These are phyloP conservation scores for Synergus laeviventris DNA, from an alignment of 2,888 invertebrate species.

Conservation along the genomic window DNA sequence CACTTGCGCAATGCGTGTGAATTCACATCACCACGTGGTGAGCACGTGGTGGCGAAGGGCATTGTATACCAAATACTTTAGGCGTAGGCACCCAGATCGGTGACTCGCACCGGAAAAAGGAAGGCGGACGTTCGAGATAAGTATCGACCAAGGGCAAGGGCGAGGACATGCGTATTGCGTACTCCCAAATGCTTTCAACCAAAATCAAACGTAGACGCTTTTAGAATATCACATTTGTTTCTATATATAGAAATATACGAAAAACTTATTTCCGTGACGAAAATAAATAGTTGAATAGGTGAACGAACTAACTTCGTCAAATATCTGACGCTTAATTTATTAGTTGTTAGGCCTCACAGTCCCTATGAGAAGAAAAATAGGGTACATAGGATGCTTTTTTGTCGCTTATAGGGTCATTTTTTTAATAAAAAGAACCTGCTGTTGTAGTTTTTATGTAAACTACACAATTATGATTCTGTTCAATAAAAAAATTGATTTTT, in stretches of 20 bases:
- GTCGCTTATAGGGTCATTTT: too few species aligned
- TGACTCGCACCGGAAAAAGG: constrained; percentile 51
- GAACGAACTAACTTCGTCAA: not conserved
- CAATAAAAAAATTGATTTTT: too few species aligned
- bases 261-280: constrained; percentile 6
- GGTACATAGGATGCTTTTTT: too few species aligned
- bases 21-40: constrained; percentile 61
- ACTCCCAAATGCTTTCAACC: constrained; percentile 43
- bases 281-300: not conserved
- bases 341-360: too few species aligned
- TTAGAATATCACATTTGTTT: not conserved
- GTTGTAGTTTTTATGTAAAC: too few species aligned
- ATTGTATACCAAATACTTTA: constrained; percentile 47
- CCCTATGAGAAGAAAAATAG: too few species aligned
- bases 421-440: too few species aligned
- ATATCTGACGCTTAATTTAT: not conserved
- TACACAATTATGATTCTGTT: too few species aligned
- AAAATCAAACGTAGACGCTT: constrained; percentile 42
- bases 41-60: constrained; percentile 64
- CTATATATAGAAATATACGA: not conserved
- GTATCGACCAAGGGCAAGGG: constrained; percentile 74
- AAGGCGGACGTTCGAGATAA: constrained; percentile 61
- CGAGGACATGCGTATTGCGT: constrained; percentile 63
- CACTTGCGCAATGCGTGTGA: constrained; percentile 59
- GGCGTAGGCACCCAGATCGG: constrained; percentile 49